Conservation (phyloP, 2,888 invertebrate species). For the Strigamia transsilvanica region DNA sequence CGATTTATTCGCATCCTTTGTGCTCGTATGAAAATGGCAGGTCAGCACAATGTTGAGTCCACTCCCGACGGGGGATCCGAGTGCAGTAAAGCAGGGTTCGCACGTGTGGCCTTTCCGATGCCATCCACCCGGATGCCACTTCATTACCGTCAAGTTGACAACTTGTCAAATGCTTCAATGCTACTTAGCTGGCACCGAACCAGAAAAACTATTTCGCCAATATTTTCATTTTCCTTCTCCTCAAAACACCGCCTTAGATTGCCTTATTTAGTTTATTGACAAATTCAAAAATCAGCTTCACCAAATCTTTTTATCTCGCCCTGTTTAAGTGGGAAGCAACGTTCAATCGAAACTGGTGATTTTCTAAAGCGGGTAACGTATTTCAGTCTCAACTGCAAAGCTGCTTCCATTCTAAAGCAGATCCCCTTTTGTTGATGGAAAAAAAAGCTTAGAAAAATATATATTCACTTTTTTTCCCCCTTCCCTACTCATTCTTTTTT, state of each 20-base stretch:
- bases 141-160: slow-evolving; percentile 32
- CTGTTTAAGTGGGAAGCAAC: neutral
- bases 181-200: neutral
- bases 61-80: slow-evolving; percentile 22
- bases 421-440: neutral
- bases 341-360: neutral
- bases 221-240: neutral
- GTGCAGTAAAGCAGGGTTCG: neutral
- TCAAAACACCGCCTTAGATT: too few species aligned
- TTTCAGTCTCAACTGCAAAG: slow-evolving; percentile 15
- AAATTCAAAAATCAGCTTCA: neutral
- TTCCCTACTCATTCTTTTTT: neutral
- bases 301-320: neutral
- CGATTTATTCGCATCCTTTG: slow-evolving; percentile 21
- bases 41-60: slow-evolving; percentile 22
- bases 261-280: neutral
- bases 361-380: slow-evolving; percentile 18
- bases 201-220: slow-evolving; percentile 19
- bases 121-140: slow-evolving; percentile 24
- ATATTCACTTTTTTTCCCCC: neutral
- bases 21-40: slow-evolving; percentile 4
- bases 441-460: too few species aligned
- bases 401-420: slow-evolving; percentile 7
- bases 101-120: slow-evolving; percentile 22
- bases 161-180: slow-evolving; percentile 23